These are phyloP conservation scores for Orchesellides sinensis DNA, from an alignment of 2,888 invertebrate species.

Conservation along the genomic window DNA sequence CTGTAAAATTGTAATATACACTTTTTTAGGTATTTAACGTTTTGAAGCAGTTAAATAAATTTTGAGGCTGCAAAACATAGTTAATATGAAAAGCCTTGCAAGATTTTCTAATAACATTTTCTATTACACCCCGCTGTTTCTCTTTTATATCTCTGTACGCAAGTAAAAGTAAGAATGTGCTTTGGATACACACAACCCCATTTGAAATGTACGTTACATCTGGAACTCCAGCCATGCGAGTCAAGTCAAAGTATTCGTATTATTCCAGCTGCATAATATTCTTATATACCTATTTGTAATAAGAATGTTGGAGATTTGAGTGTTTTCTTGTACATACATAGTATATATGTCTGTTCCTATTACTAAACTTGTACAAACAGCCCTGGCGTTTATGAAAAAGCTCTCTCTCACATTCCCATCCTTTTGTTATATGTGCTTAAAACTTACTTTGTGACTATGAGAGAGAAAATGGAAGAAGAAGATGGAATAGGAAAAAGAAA, in stretches of 20 bases:
- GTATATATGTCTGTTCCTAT: not conserved
- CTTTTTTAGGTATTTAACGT: no score
- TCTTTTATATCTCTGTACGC: slow-evolving; percentile 17
- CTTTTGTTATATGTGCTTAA: slow-evolving; percentile 2
- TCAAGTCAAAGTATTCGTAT: not conserved
- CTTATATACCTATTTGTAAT: no score
- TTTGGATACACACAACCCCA: not conserved
- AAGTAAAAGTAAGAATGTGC: not conserved
- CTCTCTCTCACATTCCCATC: slow-evolving; percentile 24
- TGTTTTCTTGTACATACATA: not conserved
- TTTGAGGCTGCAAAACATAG: not conserved
- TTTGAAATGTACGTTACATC: not conserved
- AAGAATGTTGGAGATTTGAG: not conserved
- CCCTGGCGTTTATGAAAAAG: no score
- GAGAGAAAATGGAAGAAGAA: not conserved
- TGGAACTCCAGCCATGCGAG: slow-evolving; percentile 18
- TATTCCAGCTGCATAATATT: slow-evolving; percentile 6
- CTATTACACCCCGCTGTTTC: slow-evolving; percentile 53
- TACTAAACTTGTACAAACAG: not conserved
- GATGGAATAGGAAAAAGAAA: not conserved
- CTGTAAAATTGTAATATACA: slow-evolving; percentile 18
- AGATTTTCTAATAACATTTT: slow-evolving; percentile 39
- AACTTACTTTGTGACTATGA: slow-evolving; percentile 5
- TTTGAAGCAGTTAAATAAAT: slow-evolving; percentile 38
- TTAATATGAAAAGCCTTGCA: slow-evolving; percentile 11